Conservation (phyloP, 1,140 invertebrate genomes). For the Hyles vespertilio region DNA sequence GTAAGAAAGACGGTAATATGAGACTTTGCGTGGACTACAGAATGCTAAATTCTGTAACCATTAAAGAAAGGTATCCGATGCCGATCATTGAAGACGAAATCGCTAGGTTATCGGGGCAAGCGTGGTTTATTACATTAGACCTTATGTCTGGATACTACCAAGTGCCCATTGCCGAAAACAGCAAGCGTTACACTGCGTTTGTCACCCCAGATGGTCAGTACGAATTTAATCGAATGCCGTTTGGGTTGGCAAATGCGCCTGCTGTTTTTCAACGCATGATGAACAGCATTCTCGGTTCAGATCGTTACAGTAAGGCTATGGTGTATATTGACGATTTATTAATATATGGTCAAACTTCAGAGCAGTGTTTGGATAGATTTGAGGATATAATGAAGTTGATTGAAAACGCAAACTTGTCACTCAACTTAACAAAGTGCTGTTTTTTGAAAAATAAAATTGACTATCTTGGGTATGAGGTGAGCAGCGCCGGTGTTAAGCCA, state of each 20-base stretch:
- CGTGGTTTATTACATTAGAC: slow-evolving; percentile 19
- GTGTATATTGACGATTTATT: slow-evolving; percentile 15
- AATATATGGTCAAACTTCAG: slow-evolving; percentile 1
- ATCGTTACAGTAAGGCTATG: slow-evolving; percentile 9
- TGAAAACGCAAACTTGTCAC: no score
- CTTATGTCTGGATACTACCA: slow-evolving; percentile 5
- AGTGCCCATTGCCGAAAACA: no score
- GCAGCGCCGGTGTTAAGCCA: no score
- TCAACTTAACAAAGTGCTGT: no score
- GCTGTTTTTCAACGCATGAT: slow-evolving; percentile 16
- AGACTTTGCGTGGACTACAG: slow-evolving; percentile 3
- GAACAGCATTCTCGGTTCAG: slow-evolving; percentile 8
- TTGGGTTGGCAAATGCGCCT: slow-evolving; percentile 18
- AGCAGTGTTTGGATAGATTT: slow-evolving; percentile 5
- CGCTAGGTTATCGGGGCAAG: slow-evolving; percentile 8
- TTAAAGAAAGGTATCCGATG: slow-evolving; percentile 7
- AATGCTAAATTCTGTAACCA: background rate
- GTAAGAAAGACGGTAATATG: slow-evolving; percentile 1
- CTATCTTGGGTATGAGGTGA: no score
- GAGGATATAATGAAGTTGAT: slow-evolving; percentile 9
- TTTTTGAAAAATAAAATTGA: no score
- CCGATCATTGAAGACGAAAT: slow-evolving; percentile 3
- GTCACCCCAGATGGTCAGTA: slow-evolving; percentile 18
- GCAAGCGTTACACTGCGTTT: slow-evolving; percentile 13
- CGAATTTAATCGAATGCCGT: slow-evolving; percentile 11